A percentile compares a stretch with the other conserved stretches of the same genome.
Evolutionary conservation across 2,888 invertebrate species (phyloP).

Genomic region (Drosophila robusta): DNA sequence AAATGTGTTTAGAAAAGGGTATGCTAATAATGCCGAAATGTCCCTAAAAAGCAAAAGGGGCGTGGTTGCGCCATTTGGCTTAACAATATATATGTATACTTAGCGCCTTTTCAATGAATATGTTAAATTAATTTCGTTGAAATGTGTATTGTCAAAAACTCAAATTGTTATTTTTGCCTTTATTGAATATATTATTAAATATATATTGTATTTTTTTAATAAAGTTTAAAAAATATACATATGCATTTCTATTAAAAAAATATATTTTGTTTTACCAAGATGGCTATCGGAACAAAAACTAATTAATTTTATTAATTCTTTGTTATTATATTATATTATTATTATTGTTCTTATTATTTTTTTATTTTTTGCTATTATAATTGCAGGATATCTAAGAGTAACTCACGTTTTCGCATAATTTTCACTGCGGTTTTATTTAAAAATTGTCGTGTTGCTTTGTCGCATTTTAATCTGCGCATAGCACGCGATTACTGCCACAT

Average conservation of each 20-base stretch:
- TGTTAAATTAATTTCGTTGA: no score
- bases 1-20: slow-evolving; percentile 23
- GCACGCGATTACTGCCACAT: slow-evolving; percentile 67
- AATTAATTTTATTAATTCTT: not conserved
- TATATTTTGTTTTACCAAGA: no score
- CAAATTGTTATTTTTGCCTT: no score
- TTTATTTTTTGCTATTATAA: not conserved
- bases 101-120: no score
- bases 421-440: slow-evolving; percentile 55
- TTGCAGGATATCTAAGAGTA: slow-evolving; percentile 26
- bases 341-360: not conserved
- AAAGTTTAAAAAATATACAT: no score
- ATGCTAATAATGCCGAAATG: slow-evolving; percentile 4
- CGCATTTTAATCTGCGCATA: slow-evolving; percentile 72
- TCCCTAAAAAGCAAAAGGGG: not conserved
- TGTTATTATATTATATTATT: not conserved
- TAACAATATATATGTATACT: not conserved
- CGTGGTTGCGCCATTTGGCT: not conserved
- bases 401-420: not conserved
- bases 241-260: no score
- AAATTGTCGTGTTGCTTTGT: slow-evolving; percentile 77
- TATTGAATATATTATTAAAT: no score
- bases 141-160: no score
- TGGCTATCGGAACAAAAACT: not conserved
- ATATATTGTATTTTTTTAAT: no score